Conservation (phyloP, 2,888 invertebrate species). For the Megastigmus dorsalis region DNA sequence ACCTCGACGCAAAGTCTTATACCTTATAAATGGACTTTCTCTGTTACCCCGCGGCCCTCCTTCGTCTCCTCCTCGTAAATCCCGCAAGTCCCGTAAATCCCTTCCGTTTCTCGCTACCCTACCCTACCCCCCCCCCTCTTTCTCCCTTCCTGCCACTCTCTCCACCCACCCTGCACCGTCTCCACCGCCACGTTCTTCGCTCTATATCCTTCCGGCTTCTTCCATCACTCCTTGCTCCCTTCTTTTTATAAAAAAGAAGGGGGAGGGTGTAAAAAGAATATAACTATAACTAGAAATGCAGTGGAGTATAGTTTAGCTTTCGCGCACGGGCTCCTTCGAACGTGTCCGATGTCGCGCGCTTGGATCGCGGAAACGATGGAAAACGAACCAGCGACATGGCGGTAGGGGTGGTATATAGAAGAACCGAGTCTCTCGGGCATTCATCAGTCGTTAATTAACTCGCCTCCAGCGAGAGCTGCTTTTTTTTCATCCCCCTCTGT, state of each 20-base stretch:
- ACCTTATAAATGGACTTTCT: constrained; percentile 57
- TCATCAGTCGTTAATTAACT: constrained; percentile 52
- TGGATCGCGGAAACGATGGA: neutral
- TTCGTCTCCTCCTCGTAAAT: constrained; percentile 54
- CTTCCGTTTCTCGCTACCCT: constrained; percentile 39
- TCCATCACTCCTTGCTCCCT: neutral
- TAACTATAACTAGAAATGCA: constrained; percentile 19
- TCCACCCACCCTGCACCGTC: constrained; percentile 1
- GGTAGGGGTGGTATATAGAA: no score
- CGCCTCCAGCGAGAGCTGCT: neutral
- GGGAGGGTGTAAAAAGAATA: constrained; percentile 10
- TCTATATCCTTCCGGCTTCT: neutral
- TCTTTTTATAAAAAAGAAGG: constrained; percentile 20
- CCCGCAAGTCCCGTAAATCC: constrained; percentile 55
- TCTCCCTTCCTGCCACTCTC: constrained; percentile 24
- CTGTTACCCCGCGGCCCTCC: constrained; percentile 42
- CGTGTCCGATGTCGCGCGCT: constrained; percentile 7
- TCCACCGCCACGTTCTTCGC: constrained; percentile 23
- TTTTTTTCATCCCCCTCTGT: neutral
- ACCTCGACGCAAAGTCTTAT: constrained; percentile 42
- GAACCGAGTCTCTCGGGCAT: constrained; percentile 25
- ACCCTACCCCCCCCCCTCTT: neutral
- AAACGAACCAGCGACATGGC: neutral
- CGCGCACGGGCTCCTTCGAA: no score
- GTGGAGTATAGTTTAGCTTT: no score